A percentile compares a stretch with the other conserved stretches of the same genome.
Evolutionary conservation across 2,113 vertebrate genomes (phyloP).

Genomic region (Penelope pileata): DNA sequence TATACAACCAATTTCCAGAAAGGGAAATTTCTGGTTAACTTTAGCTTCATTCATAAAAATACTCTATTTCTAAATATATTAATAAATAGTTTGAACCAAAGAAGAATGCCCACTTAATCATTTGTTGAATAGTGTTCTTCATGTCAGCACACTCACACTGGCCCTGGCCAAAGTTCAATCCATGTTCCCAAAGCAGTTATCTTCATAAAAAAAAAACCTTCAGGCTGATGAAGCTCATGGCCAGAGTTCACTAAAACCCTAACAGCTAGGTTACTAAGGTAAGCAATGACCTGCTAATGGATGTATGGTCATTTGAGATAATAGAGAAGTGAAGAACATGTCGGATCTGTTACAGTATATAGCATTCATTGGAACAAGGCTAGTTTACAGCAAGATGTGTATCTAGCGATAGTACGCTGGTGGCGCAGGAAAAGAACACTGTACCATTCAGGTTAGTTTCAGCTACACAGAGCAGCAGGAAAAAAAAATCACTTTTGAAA

Average conservation of each 20-base stretch:
- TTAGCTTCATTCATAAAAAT: not conserved
- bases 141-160: not conserved
- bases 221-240: not conserved
- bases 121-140: not conserved
- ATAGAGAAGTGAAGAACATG: not conserved
- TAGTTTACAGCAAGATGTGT: accelerated
- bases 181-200: not conserved
- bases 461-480: not conserved
- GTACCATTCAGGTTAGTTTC: not conserved
- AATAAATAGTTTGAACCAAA: not conserved
- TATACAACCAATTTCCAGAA: not conserved
- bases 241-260: not conserved
- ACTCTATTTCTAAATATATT: not conserved
- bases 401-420: accelerated
- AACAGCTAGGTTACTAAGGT: not conserved
- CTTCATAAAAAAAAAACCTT: no score
- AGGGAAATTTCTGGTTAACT: not conserved
- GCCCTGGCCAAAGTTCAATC: not conserved
- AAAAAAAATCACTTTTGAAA: not conserved
- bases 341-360: not conserved
- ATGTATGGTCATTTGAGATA: not conserved
- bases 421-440: not conserved
- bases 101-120: not conserved
- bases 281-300: not conserved
- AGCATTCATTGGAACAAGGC: accelerated